Evolutionary conservation across 2,113 vertebrate genomes (phyloP).

Genomic region (Stictonetta naevosa): DNA sequence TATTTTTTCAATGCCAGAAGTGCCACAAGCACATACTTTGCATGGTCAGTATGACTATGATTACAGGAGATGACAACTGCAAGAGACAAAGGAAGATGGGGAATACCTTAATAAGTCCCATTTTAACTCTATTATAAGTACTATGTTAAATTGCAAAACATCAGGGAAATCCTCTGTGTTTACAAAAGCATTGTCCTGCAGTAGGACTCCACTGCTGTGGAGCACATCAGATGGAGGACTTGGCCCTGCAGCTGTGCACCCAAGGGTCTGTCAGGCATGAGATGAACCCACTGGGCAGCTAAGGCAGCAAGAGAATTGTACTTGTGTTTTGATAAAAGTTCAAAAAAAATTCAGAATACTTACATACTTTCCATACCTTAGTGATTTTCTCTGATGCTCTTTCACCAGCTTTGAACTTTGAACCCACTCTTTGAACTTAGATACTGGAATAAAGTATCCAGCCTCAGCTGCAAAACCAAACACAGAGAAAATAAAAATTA

Average conservation of each 20-base stretch:
- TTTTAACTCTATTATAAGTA: neutral
- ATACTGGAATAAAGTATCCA: neutral
- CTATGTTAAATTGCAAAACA: neutral
- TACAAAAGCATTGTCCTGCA: neutral
- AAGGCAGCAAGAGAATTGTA: neutral
- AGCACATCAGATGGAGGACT: neutral
- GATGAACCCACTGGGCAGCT: neutral
- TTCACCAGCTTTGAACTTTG: neutral
- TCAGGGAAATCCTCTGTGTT: neutral
- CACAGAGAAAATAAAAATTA: neutral
- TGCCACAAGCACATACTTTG: neutral
- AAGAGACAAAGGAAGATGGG: neutral
- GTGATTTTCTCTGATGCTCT: neutral
- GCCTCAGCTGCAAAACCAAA: neutral
- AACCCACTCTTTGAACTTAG: neutral
- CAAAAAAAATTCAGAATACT: neutral
- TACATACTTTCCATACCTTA: neutral
- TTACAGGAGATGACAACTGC: neutral
- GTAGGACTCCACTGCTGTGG: neutral
- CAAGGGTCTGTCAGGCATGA: neutral
- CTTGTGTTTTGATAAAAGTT: neutral
- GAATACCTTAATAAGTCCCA: neutral
- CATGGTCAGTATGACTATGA: neutral
- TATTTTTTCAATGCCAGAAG: neutral
- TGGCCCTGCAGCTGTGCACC: neutral